These are phyloP conservation scores for Salticus scenicus DNA, from an alignment of 2,888 invertebrate genomes.

Conservation along the genomic window DNA sequence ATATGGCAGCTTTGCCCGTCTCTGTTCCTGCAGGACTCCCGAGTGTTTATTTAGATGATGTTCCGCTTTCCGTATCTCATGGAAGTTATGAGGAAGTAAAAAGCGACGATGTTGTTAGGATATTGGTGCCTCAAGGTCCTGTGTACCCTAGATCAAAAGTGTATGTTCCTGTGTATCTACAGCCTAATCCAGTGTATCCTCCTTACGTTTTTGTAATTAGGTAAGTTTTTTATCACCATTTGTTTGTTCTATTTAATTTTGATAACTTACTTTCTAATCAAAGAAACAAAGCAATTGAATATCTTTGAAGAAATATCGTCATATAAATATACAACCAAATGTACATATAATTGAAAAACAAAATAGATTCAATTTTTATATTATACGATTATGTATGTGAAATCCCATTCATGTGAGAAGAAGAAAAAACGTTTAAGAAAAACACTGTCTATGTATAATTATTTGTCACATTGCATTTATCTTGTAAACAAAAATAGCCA, in stretches of 20 bases:
- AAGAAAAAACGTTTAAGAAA: too few species aligned
- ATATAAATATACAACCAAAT: too few species aligned
- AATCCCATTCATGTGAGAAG: too few species aligned
- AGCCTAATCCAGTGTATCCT: constrained; percentile 75
- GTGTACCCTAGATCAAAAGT: constrained; percentile 91
- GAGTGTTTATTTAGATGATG: constrained; percentile 76
- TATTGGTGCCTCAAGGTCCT: constrained; percentile 90
- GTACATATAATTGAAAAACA: too few species aligned
- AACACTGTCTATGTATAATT: too few species aligned
- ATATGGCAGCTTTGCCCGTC: constrained; percentile 78
- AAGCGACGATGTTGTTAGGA: constrained; percentile 87
- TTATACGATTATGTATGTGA: too few species aligned
- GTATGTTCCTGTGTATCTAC: constrained; percentile 91
- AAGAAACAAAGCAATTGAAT: too few species aligned
- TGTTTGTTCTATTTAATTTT: neutral
- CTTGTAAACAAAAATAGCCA: too few species aligned
- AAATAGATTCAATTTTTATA: too few species aligned
- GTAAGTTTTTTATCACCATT: constrained; percentile 78
- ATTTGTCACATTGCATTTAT: too few species aligned
- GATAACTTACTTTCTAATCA: too few species aligned
- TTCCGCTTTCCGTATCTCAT: constrained; percentile 83
- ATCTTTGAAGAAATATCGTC: too few species aligned
- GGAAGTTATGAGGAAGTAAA: constrained; percentile 89
- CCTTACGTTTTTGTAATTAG: constrained; percentile 87
- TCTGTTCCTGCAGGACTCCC: constrained; percentile 83